A percentile compares a stretch with the other conserved stretches of the same genome.
phyloP scores from a whole-genome alignment of 2,797 vertebrate genomes.

The Sciaenops ocellatus region DNA sequence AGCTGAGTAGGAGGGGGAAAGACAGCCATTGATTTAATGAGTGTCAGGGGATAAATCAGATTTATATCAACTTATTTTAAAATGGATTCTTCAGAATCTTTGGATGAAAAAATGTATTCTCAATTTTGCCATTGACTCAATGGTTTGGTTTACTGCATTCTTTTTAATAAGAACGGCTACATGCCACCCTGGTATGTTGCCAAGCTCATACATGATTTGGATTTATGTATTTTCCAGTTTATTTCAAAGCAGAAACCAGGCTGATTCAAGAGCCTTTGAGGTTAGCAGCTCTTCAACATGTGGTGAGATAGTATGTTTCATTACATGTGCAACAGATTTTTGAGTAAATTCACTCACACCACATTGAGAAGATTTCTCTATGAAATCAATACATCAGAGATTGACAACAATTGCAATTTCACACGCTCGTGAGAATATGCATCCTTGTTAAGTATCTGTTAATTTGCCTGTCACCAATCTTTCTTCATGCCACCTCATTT shows the following conservation, averaged over 20 bases:
- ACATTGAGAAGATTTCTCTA: background rate
- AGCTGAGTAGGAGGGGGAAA: background rate
- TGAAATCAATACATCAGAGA: background rate
- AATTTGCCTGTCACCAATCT: slow-evolving; percentile 51
- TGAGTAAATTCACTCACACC: background rate
- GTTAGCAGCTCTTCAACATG: background rate
- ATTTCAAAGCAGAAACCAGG: background rate
- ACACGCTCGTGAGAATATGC: background rate
- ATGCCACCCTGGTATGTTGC: background rate
- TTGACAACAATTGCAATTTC: background rate
- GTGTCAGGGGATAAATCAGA: slow-evolving; percentile 1
- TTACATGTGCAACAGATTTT: background rate
- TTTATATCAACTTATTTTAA: slow-evolving; percentile 5
- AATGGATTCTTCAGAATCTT: slow-evolving; percentile 2
- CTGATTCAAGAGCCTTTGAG: background rate
- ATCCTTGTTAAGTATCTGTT: slow-evolving; percentile 38
- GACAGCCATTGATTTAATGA: background rate
- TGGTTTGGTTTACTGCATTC: background rate
- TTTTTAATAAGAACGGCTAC: slow-evolving; percentile 1
- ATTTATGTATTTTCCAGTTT: background rate
- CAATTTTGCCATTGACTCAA: background rate
- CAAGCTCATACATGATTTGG: background rate
- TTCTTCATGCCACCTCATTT: slow-evolving; percentile 57
- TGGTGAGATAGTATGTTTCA: background rate
- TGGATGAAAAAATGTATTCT: background rate